Conservation (phyloP, 1,140 invertebrate species). For the Conus ventricosus region DNA sequence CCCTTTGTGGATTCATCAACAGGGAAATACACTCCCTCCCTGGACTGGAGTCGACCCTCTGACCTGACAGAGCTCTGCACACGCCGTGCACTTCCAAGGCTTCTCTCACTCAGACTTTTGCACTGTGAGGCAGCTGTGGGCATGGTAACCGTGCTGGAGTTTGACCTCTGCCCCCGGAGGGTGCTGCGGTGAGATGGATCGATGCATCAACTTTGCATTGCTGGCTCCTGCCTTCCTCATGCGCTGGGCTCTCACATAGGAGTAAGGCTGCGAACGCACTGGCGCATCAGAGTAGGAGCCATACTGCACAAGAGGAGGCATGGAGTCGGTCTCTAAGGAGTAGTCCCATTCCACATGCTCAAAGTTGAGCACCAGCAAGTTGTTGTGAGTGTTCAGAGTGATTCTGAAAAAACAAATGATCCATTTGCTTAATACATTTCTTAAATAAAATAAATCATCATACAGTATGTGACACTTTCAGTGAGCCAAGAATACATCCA, state of each 20-base stretch:
- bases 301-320: constrained; percentile 69
- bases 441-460: not conserved
- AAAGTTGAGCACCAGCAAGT: constrained; percentile 73
- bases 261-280: constrained; percentile 64
- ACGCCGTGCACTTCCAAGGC: constrained; percentile 58
- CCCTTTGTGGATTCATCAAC: not conserved
- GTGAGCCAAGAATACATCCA: too few species aligned
- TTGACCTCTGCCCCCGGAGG: constrained; percentile 25
- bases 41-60: constrained; percentile 35
- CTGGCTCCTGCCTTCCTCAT: constrained; percentile 69
- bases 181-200: constrained; percentile 17
- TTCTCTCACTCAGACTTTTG: constrained; percentile 63
- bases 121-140: constrained; percentile 67
- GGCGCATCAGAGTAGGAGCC: constrained; percentile 68
- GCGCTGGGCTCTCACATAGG: constrained; percentile 71
- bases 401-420: constrained; percentile 61
- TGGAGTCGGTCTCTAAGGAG: constrained; percentile 67
- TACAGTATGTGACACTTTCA: too few species aligned
- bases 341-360: constrained; percentile 73
- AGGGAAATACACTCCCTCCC: constrained; percentile 21
- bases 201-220: constrained; percentile 66
- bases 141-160: constrained; percentile 55
- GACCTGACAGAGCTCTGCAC: constrained; percentile 59
- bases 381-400: constrained; percentile 71
- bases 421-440: not conserved